Percentiles rank a stretch among this genome's conserved stretches.
Conservation (phyloP, 2,888 invertebrate genomes). For the Patella pellucida region DNA sequence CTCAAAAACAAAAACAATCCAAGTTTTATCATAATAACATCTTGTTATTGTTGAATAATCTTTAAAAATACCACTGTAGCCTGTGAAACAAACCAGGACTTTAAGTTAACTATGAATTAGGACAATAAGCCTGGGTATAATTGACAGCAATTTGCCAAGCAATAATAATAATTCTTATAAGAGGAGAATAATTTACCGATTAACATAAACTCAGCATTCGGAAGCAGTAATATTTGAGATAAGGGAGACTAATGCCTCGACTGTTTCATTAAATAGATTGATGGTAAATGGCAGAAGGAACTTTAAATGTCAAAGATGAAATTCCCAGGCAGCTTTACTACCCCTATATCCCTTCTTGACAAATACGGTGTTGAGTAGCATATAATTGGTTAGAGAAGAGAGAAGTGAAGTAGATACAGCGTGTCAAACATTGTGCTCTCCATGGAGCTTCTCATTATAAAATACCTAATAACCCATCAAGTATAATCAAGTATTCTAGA, state of each 20-base stretch:
- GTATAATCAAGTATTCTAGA: slow-evolving; percentile 26
- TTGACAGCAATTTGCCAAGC: slow-evolving; percentile 7
- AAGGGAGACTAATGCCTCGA: neutral
- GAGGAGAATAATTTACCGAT: slow-evolving; percentile 10
- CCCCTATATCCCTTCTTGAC: slow-evolving; percentile 1
- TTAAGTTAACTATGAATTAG: neutral
- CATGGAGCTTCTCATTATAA: too few species aligned
- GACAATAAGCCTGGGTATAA: neutral
- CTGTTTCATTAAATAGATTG: slow-evolving; percentile 11
- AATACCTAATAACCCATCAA: slow-evolving; percentile 24
- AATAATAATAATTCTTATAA: slow-evolving; percentile 10
- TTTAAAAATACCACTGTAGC: too few species aligned
- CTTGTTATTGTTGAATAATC: too few species aligned
- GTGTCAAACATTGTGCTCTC: too few species aligned
- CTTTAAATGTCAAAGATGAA: slow-evolving; percentile 26
- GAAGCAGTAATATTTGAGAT: slow-evolving; percentile 9
- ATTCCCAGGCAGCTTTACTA: slow-evolving; percentile 24
- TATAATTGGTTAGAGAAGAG: neutral
- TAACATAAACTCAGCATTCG: slow-evolving; percentile 10
- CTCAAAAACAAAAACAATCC: too few species aligned
- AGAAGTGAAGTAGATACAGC: too few species aligned
- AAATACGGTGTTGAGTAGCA: neutral
- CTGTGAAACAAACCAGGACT: too few species aligned
- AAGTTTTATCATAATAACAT: too few species aligned
- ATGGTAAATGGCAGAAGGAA: slow-evolving; percentile 28